Percentiles rank a stretch among this genome's conserved stretches.
Evolutionary conservation across 2,888 invertebrate genomes (phyloP).

Genomic region (Phlogophora meticulosa): DNA sequence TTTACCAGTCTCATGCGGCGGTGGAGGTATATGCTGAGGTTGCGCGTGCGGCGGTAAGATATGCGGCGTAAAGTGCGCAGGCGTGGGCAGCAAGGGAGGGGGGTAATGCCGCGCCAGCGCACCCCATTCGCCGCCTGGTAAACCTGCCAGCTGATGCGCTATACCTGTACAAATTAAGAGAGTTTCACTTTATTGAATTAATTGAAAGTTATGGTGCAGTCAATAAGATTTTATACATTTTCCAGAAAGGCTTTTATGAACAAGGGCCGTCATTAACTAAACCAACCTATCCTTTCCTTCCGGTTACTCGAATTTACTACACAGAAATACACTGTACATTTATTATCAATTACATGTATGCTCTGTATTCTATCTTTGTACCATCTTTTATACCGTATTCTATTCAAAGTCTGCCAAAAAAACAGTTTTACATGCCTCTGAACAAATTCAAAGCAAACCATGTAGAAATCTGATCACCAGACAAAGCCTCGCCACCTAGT

Average conservation of each 20-base stretch:
- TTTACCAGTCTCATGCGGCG: constrained; percentile 89
- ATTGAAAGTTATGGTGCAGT: neutral
- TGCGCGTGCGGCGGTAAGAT: constrained; percentile 90
- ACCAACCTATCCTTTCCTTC: too few relatives aligned
- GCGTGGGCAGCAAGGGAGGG: constrained; percentile 87
- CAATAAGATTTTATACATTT: neutral
- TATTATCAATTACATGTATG: too few relatives aligned
- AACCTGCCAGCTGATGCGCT: constrained; percentile 94
- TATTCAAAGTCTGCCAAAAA: neutral
- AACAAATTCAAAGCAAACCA: neutral
- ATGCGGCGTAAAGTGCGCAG: constrained; percentile 91
- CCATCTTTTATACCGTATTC: too few relatives aligned
- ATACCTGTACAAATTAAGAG: constrained; percentile 89
- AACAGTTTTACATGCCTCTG: too few relatives aligned
- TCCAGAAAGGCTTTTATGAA: neutral
- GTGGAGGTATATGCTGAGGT: constrained; percentile 84
- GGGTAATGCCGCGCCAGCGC: constrained; percentile 92
- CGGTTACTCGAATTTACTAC: too few relatives aligned
- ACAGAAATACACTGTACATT: too few relatives aligned
- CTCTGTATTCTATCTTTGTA: too few relatives aligned
- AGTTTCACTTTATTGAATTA: neutral
- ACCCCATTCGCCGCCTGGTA: constrained; percentile 93
- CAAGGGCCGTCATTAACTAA: too few relatives aligned
- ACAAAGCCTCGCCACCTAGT: constrained; percentile 17
- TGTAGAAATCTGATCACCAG: constrained; percentile 8